A percentile compares a stretch with the other conserved stretches of the same genome.
phyloP scores from a whole-genome alignment of 2,888 invertebrate species.

The Stomorhina lunata region DNA sequence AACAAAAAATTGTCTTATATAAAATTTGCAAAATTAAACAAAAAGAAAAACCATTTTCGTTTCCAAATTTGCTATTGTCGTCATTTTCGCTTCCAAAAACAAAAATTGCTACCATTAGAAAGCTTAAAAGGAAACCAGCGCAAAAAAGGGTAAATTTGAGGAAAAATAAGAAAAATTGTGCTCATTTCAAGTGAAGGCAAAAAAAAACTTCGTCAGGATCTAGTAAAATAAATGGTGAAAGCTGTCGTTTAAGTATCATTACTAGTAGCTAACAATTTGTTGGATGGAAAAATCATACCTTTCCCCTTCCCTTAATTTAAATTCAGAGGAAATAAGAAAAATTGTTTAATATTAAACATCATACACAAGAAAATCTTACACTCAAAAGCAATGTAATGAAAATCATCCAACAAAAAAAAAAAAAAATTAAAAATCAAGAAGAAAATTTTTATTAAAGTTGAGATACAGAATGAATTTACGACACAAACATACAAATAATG shows the following conservation, averaged over 20 bases:
- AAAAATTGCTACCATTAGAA: neutral
- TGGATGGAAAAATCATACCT: conserved; percentile 34
- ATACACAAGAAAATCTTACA: neutral
- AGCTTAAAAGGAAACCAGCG: neutral
- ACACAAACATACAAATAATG: neutral
- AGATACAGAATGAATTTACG: neutral
- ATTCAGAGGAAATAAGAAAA: conserved; percentile 36
- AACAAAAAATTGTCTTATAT: conserved; percentile 34
- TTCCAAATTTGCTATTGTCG: neutral
- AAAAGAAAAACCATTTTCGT: conserved; percentile 26
- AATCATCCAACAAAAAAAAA: neutral
- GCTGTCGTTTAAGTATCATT: conserved; percentile 32
- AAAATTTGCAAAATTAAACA: conserved; percentile 38
- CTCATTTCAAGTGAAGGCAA: conserved; percentile 33
- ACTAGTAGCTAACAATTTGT: conserved; percentile 16
- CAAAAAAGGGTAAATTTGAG: conserved; percentile 57
- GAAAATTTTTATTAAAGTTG: neutral
- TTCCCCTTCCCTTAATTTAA: neutral
- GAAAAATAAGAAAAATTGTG: conserved; percentile 43
- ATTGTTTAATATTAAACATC: conserved; percentile 39
- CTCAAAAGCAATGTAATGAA: conserved; percentile 16
- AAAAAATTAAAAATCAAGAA: neutral
- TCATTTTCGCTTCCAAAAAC: conserved; percentile 14
- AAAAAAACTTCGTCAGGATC: conserved; percentile 38
- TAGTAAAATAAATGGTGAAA: conserved; percentile 14